Percentiles rank a stretch among this genome's conserved stretches.
phyloP scores from a whole-genome alignment of 2,888 invertebrate genomes.

The Arge pagana region DNA sequence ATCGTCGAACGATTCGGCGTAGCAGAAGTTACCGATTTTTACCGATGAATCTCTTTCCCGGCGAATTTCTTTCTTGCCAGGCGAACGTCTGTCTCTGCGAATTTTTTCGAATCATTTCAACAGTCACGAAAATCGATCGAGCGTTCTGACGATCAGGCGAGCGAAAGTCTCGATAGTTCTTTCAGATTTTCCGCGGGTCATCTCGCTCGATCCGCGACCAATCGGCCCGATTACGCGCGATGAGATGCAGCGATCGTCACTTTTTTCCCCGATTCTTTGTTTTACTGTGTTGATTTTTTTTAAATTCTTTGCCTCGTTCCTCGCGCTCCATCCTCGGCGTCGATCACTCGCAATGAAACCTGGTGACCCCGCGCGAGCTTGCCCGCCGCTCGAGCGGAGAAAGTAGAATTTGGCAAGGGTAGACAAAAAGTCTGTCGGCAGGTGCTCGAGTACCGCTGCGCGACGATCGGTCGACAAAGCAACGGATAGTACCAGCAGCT shows the following conservation, averaged over 20 bases:
- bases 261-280: neutral
- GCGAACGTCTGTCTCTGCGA: neutral
- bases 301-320: neutral
- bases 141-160: no score
- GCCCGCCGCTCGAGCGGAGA: conserved; percentile 27
- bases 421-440: conserved; percentile 16
- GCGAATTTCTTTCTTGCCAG: neutral
- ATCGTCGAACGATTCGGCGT: no score
- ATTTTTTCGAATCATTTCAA: neutral
- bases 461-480: neutral
- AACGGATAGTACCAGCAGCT: no score
- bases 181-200: neutral
- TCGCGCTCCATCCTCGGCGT: neutral
- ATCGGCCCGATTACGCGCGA: conserved; percentile 12
- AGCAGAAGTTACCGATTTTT: no score
- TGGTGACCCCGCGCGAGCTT: conserved; percentile 15
- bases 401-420: conserved; percentile 34
- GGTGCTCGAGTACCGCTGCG: conserved; percentile 16
- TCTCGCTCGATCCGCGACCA: neutral
- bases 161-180: no score
- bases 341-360: no score
- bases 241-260: conserved; percentile 10
- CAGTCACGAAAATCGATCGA: no score
- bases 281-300: neutral
- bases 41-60: no score